A percentile compares a stretch with the other conserved stretches of the same genome.
phyloP scores from a whole-genome alignment of 2,888 invertebrate species.

The Athripsodes cinereus region DNA sequence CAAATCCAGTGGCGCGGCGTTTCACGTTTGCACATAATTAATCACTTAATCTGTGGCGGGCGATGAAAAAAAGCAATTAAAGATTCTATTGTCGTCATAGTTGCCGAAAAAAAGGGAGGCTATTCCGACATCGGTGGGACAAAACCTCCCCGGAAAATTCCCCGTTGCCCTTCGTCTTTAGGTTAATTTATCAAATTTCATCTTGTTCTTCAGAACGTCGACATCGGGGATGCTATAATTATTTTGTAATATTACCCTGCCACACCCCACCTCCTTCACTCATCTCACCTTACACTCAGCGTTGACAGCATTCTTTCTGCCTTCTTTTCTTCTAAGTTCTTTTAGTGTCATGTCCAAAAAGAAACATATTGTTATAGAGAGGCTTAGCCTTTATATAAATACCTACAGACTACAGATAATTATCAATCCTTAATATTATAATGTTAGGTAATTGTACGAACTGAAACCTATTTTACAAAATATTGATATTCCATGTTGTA shows the following conservation, averaged over 20 bases:
- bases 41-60: slow-evolving; percentile 27
- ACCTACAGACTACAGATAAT: too few relatives aligned
- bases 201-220: slow-evolving; percentile 16
- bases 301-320: neutral
- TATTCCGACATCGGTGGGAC: neutral
- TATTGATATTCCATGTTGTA: neutral
- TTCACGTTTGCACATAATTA: slow-evolving; percentile 27
- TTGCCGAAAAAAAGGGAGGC: slow-evolving; percentile 21
- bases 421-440: too few relatives aligned
- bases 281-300: neutral
- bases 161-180: slow-evolving; percentile 15
- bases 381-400: too few relatives aligned
- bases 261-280: too few relatives aligned
- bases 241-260: slow-evolving; percentile 27
- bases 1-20: slow-evolving; percentile 24
- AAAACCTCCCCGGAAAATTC: neutral
- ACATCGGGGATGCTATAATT: slow-evolving; percentile 23
- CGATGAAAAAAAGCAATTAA: slow-evolving; percentile 27
- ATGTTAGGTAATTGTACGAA: neutral
- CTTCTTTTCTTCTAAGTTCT: neutral
- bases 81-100: slow-evolving; percentile 28
- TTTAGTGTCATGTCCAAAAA: neutral
- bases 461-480: neutral
- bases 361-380: too few relatives aligned
- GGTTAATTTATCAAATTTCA: slow-evolving; percentile 27